Conservation (phyloP, 2,113 vertebrate genomes). For the Oxyura jamaicensis region DNA sequence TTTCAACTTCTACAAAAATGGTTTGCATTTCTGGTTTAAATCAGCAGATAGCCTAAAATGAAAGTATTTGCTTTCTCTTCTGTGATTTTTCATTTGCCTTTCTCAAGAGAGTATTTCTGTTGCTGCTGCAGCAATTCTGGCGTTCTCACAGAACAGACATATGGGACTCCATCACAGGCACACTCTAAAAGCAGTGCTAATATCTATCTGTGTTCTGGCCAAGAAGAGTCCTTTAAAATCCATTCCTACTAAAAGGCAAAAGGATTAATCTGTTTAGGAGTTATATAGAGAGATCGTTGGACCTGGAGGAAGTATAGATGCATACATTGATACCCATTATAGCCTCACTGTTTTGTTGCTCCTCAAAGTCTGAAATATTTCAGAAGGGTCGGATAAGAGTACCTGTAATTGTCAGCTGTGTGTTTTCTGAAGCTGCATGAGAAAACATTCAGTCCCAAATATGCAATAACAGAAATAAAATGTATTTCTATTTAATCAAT, state of each 20-base stretch:
- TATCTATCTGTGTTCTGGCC: slow-evolving; percentile 19
- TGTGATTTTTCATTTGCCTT: slow-evolving; percentile 8
- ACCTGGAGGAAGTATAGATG: not conserved
- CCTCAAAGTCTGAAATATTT: not conserved
- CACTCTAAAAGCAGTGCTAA: not conserved
- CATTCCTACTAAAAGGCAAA: slow-evolving; percentile 16
- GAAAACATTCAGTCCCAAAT: slow-evolving; percentile 18
- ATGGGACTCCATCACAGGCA: not conserved
- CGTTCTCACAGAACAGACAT: slow-evolving; percentile 11
- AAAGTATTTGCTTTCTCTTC: slow-evolving; percentile 9
- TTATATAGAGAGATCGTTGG: not conserved
- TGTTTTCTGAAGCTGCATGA: not conserved
- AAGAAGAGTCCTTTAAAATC: slow-evolving; percentile 4
- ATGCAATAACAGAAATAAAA: slow-evolving; percentile 54
- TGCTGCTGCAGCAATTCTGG: slow-evolving; percentile 19
- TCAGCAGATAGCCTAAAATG: not conserved
- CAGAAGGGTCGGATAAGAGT: not conserved
- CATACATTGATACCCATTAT: not conserved
- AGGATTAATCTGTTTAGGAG: not conserved
- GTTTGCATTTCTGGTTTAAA: slow-evolving; percentile 31
- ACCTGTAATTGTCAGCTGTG: not conserved
- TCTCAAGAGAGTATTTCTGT: slow-evolving; percentile 20
- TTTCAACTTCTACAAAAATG: not conserved
- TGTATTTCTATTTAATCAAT: slow-evolving; percentile 66
- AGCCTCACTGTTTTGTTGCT: not conserved